Evolutionary conservation across 2,888 invertebrate genomes (phyloP).

Genomic region (Polia nebulosa): DNA sequence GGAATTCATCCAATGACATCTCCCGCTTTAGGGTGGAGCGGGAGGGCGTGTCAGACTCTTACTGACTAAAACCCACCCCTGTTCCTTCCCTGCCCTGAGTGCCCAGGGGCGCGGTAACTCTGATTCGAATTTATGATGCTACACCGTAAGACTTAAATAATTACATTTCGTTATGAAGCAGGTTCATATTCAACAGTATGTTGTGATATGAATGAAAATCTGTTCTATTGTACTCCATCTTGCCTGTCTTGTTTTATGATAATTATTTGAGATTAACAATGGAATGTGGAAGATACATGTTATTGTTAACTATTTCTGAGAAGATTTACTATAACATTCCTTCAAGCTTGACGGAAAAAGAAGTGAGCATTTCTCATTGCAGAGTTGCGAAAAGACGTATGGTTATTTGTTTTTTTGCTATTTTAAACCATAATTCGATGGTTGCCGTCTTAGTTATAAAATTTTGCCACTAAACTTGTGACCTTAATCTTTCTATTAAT

Average conservation of each 20-base stretch:
- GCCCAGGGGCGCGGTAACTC: too few relatives aligned
- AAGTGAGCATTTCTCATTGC: neutral
- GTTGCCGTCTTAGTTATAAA: too few relatives aligned
- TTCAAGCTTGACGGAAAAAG: neutral
- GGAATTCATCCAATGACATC: too few relatives aligned
- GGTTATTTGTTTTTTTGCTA: neutral
- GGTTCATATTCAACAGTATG: neutral
- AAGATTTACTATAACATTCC: neutral
- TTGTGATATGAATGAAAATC: neutral
- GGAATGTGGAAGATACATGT: too few relatives aligned
- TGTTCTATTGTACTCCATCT: neutral
- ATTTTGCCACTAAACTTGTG: too few relatives aligned
- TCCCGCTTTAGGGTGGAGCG: too few relatives aligned
- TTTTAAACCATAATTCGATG: neutral
- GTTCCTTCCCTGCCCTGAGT: too few relatives aligned
- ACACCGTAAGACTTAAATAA: too few relatives aligned
- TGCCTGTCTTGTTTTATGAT: neutral
- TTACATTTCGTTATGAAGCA: neutral
- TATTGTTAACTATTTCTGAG: neutral
- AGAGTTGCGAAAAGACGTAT: neutral
- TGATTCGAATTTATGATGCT: too few relatives aligned
- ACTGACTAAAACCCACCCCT: too few relatives aligned
- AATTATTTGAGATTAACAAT: neutral
- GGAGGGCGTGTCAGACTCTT: too few relatives aligned
- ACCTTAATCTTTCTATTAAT: neutral